Evolutionary conservation across 2,888 invertebrate genomes (phyloP).

Genomic region (Sthenelais limicola): DNA sequence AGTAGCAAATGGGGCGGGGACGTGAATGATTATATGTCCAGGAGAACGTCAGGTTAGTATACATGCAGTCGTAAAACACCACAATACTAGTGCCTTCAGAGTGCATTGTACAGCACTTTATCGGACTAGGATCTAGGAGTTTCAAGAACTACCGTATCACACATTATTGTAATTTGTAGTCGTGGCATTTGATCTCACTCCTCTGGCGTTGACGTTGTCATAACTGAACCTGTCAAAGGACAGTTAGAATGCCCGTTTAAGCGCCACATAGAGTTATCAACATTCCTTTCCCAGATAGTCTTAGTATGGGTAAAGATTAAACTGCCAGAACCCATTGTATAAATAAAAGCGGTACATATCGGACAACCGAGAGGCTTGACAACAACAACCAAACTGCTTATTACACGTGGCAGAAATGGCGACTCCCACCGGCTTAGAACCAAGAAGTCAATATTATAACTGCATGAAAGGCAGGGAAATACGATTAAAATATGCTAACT

Average conservation of each 20-base stretch:
- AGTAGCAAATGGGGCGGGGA: too few species aligned
- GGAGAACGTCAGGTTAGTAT: too few species aligned
- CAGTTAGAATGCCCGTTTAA: not conserved
- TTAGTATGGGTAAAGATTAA: not conserved
- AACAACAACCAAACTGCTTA: not conserved
- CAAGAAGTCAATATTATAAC: not conserved
- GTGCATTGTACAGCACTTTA: too few species aligned
- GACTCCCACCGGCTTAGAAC: not conserved
- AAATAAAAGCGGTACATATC: not conserved
- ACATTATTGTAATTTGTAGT: too few species aligned
- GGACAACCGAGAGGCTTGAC: not conserved
- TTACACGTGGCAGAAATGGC: conserved; percentile 40
- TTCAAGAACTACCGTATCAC: too few species aligned
- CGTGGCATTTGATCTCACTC: too few species aligned
- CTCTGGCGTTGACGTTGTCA: too few species aligned
- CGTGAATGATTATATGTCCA: too few species aligned
- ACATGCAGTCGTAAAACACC: too few species aligned
- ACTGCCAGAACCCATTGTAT: not conserved
- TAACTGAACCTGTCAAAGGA: not conserved
- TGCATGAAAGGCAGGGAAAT: conserved; percentile 2
- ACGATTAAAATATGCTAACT: not conserved
- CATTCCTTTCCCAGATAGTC: not conserved
- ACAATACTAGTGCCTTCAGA: too few species aligned
- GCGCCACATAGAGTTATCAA: not conserved
- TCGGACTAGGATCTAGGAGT: too few species aligned